Evolutionary conservation across 2,888 invertebrate genomes (phyloP).

Genomic region (Synanthedon formicaeformis): DNA sequence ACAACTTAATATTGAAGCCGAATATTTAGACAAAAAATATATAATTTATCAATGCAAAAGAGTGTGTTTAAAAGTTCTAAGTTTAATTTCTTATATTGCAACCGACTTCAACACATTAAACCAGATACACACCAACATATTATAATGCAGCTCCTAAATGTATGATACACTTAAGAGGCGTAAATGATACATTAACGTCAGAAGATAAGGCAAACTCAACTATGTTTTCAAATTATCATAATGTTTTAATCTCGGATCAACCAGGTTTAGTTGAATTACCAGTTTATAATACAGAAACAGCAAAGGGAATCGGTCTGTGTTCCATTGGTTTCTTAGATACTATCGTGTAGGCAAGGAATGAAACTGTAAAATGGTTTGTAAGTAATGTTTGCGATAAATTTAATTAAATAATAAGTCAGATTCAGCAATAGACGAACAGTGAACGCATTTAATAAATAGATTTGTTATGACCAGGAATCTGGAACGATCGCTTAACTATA

Average conservation of each 20-base stretch:
- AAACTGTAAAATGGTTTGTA: neutral
- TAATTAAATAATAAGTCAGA: neutral
- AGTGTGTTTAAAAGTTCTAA: neutral
- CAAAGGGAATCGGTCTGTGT: too few species aligned
- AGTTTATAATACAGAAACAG: too few species aligned
- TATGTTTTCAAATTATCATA: neutral
- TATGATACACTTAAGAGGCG: conserved; percentile 6
- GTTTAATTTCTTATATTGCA: neutral
- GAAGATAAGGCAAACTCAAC: conserved; percentile 7
- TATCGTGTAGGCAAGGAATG: neutral
- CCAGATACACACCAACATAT: too few species aligned
- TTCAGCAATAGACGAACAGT: neutral
- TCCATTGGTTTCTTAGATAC: too few species aligned
- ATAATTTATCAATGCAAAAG: conserved; percentile 1
- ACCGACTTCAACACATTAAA: too few species aligned
- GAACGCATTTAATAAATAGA: neutral
- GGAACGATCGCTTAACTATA: conserved; percentile 22
- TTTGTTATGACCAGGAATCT: conserved; percentile 8
- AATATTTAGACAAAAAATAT: too few species aligned
- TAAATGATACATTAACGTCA: conserved; percentile 8
- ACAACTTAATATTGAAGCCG: conserved; percentile 4
- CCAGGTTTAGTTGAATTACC: neutral
- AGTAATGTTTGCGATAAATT: neutral
- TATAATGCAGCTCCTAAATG: too few species aligned
- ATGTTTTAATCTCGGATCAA: neutral